A percentile compares a stretch with the other conserved stretches of the same genome.
Evolutionary conservation across 1,140 invertebrate species (phyloP).

Genomic region (Camponotus floridanus): DNA sequence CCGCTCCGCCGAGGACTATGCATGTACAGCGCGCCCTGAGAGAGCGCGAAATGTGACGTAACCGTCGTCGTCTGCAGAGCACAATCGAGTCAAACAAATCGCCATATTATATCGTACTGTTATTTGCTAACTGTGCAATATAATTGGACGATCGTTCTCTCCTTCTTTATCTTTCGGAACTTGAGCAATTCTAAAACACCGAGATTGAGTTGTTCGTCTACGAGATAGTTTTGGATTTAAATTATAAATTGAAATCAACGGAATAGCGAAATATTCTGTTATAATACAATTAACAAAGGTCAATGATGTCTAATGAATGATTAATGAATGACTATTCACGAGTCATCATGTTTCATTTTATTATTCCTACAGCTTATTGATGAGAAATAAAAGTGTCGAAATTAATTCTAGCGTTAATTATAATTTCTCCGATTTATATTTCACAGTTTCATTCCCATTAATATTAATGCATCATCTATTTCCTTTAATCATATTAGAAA

Average conservation of each 20-base stretch:
- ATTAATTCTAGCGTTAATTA: neutral
- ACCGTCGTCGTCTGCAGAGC: slow-evolving; percentile 24
- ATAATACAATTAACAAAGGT: neutral
- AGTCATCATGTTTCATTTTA: neutral
- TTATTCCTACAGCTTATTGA: neutral
- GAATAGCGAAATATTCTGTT: neutral
- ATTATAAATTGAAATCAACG: neutral
- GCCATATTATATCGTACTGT: slow-evolving; percentile 46
- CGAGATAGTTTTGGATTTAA: too few relatives aligned
- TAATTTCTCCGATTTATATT: neutral
- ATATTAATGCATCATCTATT: neutral
- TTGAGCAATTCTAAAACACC: neutral
- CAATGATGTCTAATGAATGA: neutral
- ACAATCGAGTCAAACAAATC: slow-evolving; percentile 43
- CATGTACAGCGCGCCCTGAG: slow-evolving; percentile 29
- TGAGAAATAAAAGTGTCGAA: neutral
- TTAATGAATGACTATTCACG: neutral
- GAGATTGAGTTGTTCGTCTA: neutral
- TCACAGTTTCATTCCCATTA: too few relatives aligned
- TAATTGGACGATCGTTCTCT: slow-evolving; percentile 2
- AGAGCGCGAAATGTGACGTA: slow-evolving; percentile 58
- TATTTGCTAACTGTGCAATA: slow-evolving; percentile 37
- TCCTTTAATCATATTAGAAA: neutral
- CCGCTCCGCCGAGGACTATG: slow-evolving; percentile 60
- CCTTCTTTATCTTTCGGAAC: neutral